phyloP scores from a whole-genome alignment of 2,113 vertebrate genomes.

The Phodopus roborovskii region DNA sequence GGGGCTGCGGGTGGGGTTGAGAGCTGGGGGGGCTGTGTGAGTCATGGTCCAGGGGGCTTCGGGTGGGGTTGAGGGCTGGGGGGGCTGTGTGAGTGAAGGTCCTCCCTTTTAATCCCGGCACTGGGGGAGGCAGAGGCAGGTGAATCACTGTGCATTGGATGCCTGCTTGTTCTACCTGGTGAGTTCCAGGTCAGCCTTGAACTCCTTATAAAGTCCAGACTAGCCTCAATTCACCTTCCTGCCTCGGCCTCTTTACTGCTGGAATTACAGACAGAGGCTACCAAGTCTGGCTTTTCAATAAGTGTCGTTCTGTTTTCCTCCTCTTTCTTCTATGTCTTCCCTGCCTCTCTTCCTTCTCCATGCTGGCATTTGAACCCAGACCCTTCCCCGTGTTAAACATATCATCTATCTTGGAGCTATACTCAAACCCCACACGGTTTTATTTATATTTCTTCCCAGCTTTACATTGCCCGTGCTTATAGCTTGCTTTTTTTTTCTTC shows the following conservation, averaged over 20 bases:
- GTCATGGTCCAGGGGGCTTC: no score
- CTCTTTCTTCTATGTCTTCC: accelerated
- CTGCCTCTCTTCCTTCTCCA: not conserved
- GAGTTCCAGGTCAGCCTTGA: not conserved
- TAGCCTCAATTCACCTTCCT: not conserved
- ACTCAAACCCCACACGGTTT: not conserved
- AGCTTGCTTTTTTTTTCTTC: no score
- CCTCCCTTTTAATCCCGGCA: not conserved
- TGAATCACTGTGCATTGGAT: not conserved
- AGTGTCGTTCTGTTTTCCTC: no score
- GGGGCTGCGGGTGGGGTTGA: no score
- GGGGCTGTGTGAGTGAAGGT: not conserved
- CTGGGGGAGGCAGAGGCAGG: not conserved
- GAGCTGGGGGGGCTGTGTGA: no score
- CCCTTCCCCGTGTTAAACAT: not conserved
- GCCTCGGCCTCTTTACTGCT: not conserved
- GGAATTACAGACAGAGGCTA: not conserved
- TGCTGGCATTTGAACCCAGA: not conserved
- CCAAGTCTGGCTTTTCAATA: not conserved
- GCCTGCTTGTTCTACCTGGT: not conserved
- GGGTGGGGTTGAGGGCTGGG: no score
- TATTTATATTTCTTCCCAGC: not conserved
- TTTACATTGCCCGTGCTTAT: not conserved
- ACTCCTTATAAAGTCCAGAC: not conserved
- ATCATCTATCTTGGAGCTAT: not conserved